Conservation (phyloP, 2,797 vertebrate species). For the Phoebastria nigripes region DNA sequence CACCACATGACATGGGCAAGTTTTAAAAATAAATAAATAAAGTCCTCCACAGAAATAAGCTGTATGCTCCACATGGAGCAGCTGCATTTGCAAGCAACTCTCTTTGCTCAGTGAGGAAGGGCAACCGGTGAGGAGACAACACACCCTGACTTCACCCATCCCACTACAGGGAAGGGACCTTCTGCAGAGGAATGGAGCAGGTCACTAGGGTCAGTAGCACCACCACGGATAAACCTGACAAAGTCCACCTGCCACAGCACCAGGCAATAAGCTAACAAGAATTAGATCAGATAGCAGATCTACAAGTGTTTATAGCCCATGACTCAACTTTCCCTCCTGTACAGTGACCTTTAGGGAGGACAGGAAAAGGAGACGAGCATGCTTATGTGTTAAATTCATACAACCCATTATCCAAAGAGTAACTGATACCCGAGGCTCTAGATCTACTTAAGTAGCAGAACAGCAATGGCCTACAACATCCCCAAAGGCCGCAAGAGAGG, state of each 20-base stretch:
- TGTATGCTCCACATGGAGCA: not conserved
- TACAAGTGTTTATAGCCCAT: conserved; percentile 44
- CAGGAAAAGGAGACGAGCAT: not conserved
- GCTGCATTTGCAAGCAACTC: not conserved
- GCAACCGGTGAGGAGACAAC: not conserved
- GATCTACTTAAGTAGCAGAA: not conserved
- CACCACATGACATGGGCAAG: fast-evolving
- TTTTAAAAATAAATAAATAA: not conserved
- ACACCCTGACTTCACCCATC: not conserved
- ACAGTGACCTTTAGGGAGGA: conserved; percentile 20
- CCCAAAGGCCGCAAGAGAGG: not conserved
- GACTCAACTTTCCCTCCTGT: conserved; percentile 47
- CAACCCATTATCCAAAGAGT: conserved; percentile 1
- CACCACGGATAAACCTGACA: not conserved
- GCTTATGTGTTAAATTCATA: conserved; percentile 36
- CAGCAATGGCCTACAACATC: not conserved
- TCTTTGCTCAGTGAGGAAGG: not conserved
- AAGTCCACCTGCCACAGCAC: conserved; percentile 35
- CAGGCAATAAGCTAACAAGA: conserved; percentile 25
- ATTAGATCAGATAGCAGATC: conserved; percentile 23
- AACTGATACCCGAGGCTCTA: not conserved
- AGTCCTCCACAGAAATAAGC: not conserved
- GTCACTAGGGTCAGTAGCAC: not conserved
- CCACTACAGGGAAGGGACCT: not conserved
- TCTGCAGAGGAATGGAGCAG: not conserved